phyloP scores from a whole-genome alignment of 2,113 vertebrate species.

The Otus sunia region DNA sequence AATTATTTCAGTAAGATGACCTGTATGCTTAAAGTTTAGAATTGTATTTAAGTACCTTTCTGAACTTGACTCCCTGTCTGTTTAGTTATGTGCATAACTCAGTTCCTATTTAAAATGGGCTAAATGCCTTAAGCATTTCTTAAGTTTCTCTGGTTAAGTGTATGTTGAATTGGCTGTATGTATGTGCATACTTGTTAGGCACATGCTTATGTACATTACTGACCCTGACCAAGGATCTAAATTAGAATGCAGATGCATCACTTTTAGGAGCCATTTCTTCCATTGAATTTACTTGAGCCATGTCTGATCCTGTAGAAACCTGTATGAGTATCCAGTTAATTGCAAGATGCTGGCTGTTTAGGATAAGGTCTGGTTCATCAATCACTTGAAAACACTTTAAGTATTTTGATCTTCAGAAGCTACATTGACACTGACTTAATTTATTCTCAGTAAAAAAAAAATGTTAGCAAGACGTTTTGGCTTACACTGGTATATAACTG shows the following conservation, averaged over 20 bases:
- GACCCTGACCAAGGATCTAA: background rate
- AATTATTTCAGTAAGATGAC: background rate
- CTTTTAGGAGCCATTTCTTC: background rate
- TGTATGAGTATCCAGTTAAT: background rate
- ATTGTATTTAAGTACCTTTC: background rate
- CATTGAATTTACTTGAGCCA: background rate
- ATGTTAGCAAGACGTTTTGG: too few relatives aligned
- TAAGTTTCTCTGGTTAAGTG: background rate
- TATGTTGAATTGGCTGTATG: background rate
- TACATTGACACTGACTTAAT: too few relatives aligned
- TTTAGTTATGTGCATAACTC: background rate
- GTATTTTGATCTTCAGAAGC: background rate
- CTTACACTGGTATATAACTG: background rate
- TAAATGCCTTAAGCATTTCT: background rate
- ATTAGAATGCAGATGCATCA: background rate
- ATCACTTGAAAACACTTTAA: background rate
- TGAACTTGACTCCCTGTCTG: background rate
- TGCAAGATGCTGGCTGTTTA: background rate
- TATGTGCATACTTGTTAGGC: background rate
- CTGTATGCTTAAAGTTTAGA: background rate
- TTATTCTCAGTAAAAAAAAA: too few relatives aligned
- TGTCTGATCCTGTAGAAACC: background rate
- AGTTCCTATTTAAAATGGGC: background rate
- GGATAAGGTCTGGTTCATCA: background rate
- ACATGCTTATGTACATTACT: background rate